Percentiles rank a stretch among this genome's conserved stretches.
phyloP scores from a whole-genome alignment of 92 coral and sea anemone genomes.

The Bergia sp. region DNA sequence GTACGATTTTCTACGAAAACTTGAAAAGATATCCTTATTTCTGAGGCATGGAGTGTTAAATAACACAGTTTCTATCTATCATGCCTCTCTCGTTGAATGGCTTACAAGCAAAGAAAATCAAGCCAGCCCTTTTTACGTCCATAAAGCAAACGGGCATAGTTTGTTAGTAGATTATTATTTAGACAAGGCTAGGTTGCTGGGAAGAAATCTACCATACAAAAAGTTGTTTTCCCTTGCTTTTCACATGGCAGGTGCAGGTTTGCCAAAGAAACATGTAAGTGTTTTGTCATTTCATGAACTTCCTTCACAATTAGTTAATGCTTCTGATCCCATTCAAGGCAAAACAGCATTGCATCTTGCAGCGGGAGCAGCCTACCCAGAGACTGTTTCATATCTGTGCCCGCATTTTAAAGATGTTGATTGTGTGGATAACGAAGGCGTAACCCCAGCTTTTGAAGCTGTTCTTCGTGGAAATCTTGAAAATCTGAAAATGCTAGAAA shows the following conservation, averaged over 20 bases:
- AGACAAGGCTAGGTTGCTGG: no score
- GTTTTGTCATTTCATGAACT: no score
- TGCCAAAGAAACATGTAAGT: no score
- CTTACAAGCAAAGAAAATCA: constrained; percentile 55
- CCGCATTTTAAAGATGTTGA: constrained; percentile 48
- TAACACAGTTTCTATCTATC: constrained; percentile 44
- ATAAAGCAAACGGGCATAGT: constrained; percentile 55
- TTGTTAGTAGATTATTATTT: constrained; percentile 52
- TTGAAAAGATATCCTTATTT: constrained; percentile 36
- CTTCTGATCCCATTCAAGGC: no score
- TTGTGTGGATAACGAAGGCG: constrained; percentile 35
- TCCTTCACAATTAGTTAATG: no score
- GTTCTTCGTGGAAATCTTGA: constrained; percentile 40
- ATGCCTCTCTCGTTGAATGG: constrained; percentile 61
- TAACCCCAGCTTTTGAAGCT: constrained; percentile 57
- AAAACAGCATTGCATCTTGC: no score
- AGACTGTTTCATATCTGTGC: no score
- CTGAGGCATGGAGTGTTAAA: no score
- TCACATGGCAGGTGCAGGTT: no score
- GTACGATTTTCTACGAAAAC: constrained; percentile 57
- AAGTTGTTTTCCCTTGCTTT: no score
- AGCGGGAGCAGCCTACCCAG: no score
- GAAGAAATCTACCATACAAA: no score
- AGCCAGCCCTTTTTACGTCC: constrained; percentile 44
- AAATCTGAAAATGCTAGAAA: constrained; percentile 19